Evolutionary conservation across 2,113 vertebrate genomes (phyloP).

Genomic region (Struthio camelus): DNA sequence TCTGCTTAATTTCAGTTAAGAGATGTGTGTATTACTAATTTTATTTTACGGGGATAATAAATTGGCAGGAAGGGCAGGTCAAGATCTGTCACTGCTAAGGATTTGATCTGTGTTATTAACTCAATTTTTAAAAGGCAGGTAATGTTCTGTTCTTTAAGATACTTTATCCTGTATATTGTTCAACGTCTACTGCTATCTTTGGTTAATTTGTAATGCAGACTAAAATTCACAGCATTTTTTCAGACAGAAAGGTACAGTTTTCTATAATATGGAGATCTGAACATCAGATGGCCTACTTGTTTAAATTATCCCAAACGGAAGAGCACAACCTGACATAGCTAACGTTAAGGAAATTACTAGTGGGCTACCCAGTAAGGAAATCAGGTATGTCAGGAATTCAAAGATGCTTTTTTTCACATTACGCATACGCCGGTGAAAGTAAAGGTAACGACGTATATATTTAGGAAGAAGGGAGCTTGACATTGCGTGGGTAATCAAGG

Average conservation of each 20-base stretch:
- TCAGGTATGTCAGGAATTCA: background rate
- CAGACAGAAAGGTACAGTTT: background rate
- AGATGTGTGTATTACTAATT: background rate
- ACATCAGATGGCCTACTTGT: background rate
- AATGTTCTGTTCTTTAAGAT: background rate
- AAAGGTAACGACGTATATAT: background rate
- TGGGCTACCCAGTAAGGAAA: background rate
- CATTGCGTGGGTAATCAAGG: background rate
- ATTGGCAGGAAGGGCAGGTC: background rate
- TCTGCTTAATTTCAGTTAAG: background rate
- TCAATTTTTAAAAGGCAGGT: background rate
- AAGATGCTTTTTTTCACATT: background rate
- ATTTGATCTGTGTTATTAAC: background rate
- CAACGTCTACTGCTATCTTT: background rate
- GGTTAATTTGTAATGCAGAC: background rate
- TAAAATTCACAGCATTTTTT: background rate
- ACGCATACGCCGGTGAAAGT: background rate
- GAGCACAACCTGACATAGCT: background rate
- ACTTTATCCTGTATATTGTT: background rate
- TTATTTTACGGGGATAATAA: background rate
- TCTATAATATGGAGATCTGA: background rate
- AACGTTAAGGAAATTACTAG: background rate
- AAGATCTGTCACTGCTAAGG: background rate
- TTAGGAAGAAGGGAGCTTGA: background rate
- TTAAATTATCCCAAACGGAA: background rate